Base-by-base conservation (phyloP, 64 coral and sea anemone species). In the Montipora capricornis region DNA sequence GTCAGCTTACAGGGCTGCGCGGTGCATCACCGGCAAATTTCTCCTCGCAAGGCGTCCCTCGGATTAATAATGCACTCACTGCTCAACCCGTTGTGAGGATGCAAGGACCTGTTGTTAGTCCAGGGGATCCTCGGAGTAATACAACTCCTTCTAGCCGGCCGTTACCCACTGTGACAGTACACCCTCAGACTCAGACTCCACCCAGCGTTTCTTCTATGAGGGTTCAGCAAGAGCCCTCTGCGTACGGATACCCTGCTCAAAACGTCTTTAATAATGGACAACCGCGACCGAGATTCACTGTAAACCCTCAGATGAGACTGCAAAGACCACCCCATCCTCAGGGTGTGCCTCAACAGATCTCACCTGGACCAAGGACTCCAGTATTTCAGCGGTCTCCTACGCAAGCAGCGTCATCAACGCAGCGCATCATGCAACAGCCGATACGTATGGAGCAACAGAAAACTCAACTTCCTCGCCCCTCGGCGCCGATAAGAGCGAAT, bases 121-220 rank as follows among this genome's bases (percentile, higher is more conserved):
- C 71, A 45, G 45, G 71, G 5, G 24, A 17, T 16, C 76, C 89
- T 71, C 55, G 68, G 37, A 86, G 26, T 12, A 29, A 57, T 53
- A 24, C 74, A 53, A 48, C 81, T n/a, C 6, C 66, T 73, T 73
- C 94, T 0, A 79, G 47, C 47, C 93, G 93, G 9, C 90, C 90
- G 47, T 66, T 87, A 49, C 96, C 96, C 0, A 98, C 96, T 14
- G 96, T 89, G 3, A 98, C 96, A 19, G 96, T 98, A n/a, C 94
- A 95, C 87, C 96, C 96, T 16, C 96, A 98, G 55, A 89, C 95
- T 83, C 96, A 98, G 44, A 90, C 95, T 73, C 71, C 80, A 15
- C 80, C 81, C 26, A 92, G 78, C 68, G 80, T 49, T 19, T 58
- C 95, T 8, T 79, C 57, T 78, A 44, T 83, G 45, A 73, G 81